Percentiles rank a stretch among this genome's conserved stretches.
Conservation (phyloP, 92 coral and sea anemone species). For the Palythoa grandiflora region DNA sequence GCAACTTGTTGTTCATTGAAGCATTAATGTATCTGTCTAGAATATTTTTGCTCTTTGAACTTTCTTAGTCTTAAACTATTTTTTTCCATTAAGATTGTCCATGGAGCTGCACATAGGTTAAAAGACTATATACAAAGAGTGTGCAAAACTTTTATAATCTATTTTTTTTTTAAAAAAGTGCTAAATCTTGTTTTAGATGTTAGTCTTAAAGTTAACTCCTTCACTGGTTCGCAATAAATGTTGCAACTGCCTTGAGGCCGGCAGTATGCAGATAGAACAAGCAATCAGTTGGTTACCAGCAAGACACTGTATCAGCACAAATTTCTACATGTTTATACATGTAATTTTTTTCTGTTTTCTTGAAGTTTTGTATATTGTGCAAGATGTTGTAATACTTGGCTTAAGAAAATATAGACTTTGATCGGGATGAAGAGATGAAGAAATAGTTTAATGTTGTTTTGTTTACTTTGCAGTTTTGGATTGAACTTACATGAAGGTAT, state of each 20-base stretch:
- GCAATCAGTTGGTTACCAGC: no score
- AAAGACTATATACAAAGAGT: neutral
- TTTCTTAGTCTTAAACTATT: neutral
- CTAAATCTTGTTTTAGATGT: no score
- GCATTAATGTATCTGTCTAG: neutral
- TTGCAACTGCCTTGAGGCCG: no score
- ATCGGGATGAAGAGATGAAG: neutral
- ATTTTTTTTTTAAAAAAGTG: no score
- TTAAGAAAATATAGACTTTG: constrained; percentile 18
- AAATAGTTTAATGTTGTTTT: neutral
- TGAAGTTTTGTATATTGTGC: neutral
- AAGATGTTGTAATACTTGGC: neutral
- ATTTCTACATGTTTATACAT: neutral
- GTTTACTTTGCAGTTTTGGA: constrained; percentile 34
- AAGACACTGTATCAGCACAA: neutral
- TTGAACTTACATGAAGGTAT: constrained; percentile 41
- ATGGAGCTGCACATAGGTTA: neutral
- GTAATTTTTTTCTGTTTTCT: neutral
- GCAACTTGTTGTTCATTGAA: neutral
- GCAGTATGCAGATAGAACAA: no score
- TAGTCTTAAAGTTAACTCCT: no score
- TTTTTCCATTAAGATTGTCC: neutral
- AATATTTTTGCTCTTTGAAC: neutral
- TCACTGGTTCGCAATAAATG: no score
- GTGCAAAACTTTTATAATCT: no score